Percentiles rank a stretch among this genome's conserved stretches.
These are phyloP conservation scores for Atractosteus spatula DNA, from an alignment of 2,113 vertebrate genomes.

Conservation along the genomic window DNA sequence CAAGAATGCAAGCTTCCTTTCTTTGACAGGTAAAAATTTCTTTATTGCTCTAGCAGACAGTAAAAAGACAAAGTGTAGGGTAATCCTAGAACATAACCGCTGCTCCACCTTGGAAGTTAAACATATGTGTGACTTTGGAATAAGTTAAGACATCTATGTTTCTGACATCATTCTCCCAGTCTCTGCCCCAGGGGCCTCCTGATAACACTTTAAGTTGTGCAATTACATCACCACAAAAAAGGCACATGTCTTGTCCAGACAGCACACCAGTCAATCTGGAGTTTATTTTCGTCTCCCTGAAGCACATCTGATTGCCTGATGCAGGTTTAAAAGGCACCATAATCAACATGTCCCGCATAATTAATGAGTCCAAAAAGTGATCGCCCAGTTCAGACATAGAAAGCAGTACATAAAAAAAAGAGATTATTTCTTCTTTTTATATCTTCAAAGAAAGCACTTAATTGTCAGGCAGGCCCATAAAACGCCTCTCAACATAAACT, in stretches of 20 bases:
- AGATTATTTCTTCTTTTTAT: neutral
- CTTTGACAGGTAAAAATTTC: too few species aligned
- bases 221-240: slow-evolving; percentile 4
- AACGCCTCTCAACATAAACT: too few species aligned
- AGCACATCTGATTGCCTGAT: neutral
- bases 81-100: slow-evolving; percentile 1
- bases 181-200: neutral
- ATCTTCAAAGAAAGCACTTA: neutral
- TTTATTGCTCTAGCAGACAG: too few species aligned
- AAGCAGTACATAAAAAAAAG: neutral
- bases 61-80: neutral
- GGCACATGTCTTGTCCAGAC: neutral
- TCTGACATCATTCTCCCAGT: slow-evolving; percentile 11
- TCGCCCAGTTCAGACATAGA: neutral
- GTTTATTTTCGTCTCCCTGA: neutral
- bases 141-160: neutral
- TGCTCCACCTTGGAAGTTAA: neutral
- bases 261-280: neutral
- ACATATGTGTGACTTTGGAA: neutral
- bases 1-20: too few species aligned
- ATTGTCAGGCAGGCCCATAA: too few species aligned
- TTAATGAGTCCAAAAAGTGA: neutral
- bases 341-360: neutral
- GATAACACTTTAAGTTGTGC: neutral
- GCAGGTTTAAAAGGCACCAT: neutral